Base-by-base conservation (phyloP, 2,888 invertebrate genomes). In the Acrobasis repandana region DNA sequence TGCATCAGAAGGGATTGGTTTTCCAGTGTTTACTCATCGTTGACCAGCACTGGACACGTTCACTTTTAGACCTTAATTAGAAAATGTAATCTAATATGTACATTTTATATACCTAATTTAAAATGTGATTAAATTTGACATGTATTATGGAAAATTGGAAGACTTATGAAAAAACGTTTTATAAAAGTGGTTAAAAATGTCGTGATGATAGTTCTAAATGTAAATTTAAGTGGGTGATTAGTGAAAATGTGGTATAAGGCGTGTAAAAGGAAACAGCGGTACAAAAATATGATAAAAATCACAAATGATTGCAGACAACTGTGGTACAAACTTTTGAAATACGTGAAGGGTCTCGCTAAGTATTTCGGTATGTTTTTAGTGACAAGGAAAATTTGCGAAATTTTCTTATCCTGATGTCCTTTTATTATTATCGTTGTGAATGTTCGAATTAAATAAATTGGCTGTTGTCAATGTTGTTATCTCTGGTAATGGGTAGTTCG, bases 301-400 rank as follows among this genome's bases (percentile, higher is more conserved):
- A 61, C 67, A 57, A 54, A 60, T 9, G 33, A 52, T 43, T 61
- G 49, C 14, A 59, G 18, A 47, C 20, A 52, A 34, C 66, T 75
- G 14, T 74, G 77, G 69, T 70, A 74, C 61, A 82, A 70, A 64
- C 61, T 77, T 58, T 64, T 81, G 63, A 71, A 71, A 58, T 79
- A 68, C 63, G 65, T 79, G 16, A 80, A 75, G 70, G 64, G 72
- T 63, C 64, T 83, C 59, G 60, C 80, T 52, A 73, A 83, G 16
- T 86, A 78, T 75, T 85, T 89, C 65, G 89, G 90, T 90, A 86
- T 73, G 88, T 80, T 68, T 60, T 2, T 43, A 4, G 11, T 43
- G 11, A 48, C 5, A 28, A 50, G 28, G 28, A n/a, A 50, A 28
- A 51, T 51, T 10, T 20, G 3, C 49, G 3, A 20, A 20, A 20